A percentile compares a stretch with the other conserved stretches of the same genome.
phyloP scores from a whole-genome alignment of 2,113 vertebrate species.

The Epinephelus cyanopodus region DNA sequence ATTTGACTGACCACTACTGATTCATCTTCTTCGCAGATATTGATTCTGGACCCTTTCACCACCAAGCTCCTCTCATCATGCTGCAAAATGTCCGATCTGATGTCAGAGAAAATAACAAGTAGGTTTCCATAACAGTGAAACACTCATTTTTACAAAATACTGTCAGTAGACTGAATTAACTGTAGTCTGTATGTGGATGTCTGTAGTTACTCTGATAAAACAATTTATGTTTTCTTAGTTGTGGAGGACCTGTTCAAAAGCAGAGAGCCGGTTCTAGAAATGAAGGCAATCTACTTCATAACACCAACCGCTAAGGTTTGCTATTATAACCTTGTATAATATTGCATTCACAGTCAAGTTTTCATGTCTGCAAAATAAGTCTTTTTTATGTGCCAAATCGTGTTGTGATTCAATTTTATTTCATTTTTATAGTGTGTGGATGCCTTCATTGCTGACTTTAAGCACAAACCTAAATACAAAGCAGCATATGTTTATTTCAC shows the following conservation, averaged over 20 bases:
- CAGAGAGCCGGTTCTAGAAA: conserved; percentile 93
- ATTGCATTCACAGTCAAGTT: conserved; percentile 2
- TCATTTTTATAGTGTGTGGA: conserved; percentile 89
- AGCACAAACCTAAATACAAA: conserved; percentile 92
- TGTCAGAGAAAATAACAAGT: conserved; percentile 91
- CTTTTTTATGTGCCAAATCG: not conserved
- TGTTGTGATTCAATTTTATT: conserved; percentile 9
- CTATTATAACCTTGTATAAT: not conserved
- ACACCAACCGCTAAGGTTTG: conserved; percentile 91
- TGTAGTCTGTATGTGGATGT: not conserved
- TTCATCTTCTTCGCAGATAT: conserved; percentile 83
- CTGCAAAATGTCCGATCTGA: conserved; percentile 96
- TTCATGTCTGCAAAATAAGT: not conserved
- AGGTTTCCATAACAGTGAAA: conserved; percentile 8
- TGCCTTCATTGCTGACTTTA: conserved; percentile 93
- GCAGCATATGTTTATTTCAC: conserved; percentile 96
- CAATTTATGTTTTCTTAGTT: conserved; percentile 83
- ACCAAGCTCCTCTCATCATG: conserved; percentile 94
- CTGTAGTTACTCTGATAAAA: not conserved
- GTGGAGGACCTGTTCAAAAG: conserved; percentile 94
- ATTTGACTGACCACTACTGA: not conserved
- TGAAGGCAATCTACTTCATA: conserved; percentile 98
- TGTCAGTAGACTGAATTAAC: not conserved
- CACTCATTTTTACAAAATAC: not conserved
- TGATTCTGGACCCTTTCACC: conserved; percentile 95